These are phyloP conservation scores for Acleris literana DNA, from an alignment of 2,888 invertebrate genomes.

Conservation along the genomic window DNA sequence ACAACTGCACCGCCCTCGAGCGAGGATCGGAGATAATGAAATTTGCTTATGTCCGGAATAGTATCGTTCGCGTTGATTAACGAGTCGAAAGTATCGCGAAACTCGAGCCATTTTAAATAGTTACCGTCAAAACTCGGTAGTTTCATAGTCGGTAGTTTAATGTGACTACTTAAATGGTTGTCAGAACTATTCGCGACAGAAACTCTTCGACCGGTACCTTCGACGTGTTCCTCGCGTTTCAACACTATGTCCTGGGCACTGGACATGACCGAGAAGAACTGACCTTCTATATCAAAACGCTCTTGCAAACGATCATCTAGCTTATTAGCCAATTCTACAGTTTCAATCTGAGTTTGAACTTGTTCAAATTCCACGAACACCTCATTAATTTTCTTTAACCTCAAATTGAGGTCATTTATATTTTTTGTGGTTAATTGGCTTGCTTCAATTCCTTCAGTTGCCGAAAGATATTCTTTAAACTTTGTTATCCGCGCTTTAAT, in stretches of 20 bases:
- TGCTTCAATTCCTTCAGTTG: neutral
- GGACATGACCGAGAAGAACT: constrained; percentile 10
- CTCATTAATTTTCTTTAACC: constrained; percentile 7
- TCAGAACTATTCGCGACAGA: neutral
- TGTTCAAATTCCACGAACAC: constrained; percentile 4
- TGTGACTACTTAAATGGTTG: neutral
- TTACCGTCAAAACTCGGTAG: constrained; percentile 26
- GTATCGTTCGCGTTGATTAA: constrained; percentile 13
- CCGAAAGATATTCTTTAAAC: constrained; percentile 2
- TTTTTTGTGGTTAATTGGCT: neutral
- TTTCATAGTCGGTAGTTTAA: constrained; percentile 24
- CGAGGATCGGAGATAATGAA: constrained; percentile 27
- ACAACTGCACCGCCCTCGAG: constrained; percentile 43
- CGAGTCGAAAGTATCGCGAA: constrained; percentile 28
- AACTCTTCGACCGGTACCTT: neutral
- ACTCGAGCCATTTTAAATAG: constrained; percentile 29
- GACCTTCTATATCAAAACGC: constrained; percentile 2
- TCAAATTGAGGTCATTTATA: constrained; percentile 4
- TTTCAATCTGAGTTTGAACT: constrained; percentile 10
- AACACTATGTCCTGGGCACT: constrained; percentile 9
- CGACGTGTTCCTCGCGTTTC: neutral
- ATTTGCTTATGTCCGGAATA: constrained; percentile 26
- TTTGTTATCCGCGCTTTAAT: neutral
- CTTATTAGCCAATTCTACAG: neutral
- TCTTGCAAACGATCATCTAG: constrained; percentile 4